Base-by-base conservation (phyloP, 2,888 invertebrate species). In the Nomada ruficornis region DNA sequence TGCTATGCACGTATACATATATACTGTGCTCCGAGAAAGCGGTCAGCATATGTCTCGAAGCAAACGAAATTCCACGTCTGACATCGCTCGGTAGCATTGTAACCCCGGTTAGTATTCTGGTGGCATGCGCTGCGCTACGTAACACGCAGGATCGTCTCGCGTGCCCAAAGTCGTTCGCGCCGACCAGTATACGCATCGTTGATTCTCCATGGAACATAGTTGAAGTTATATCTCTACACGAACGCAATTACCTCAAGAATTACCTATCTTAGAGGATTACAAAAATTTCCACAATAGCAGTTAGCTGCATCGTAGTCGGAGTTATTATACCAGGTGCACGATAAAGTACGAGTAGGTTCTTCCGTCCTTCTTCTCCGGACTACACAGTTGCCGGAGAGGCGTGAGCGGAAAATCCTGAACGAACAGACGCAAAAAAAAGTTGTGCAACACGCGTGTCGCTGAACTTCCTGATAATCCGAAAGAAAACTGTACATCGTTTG, bases 61-160 rank as follows among this genome's bases (percentile, higher is more conserved):
- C 80, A 55, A 47, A 81, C 82, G 81, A 88, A 88, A 86, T 88
- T 88, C 79, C 80, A 62, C 42, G 69, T 52, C 70, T 77, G 76
- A 83, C 65, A 63, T 77, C 63, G 71, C 64, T 64, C 59, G 68
- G 78, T 84, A 86, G 84, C 79, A 86, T 71, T 80, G 79, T 84
- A 87, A 86, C 82, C 65, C 78, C 74, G 44, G 75, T 73, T 69
- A 65, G 72, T 85, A 85, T 85, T 85, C 77, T 69, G 20, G 72
- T 80, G 73, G 86, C 85, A 84, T 80, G 54, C 15, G 36, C 18
- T 23, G 55, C 73, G 57, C 68, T 57, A 63, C 52, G 67, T 74
- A 80, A 78, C 67, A 23, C 52, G 47, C 50, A 67, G 63, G 71
- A 68, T 23, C 63, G 74, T 87, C 76, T 80, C 77, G 77, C 73